Percentiles rank a stretch among this genome's conserved stretches.
phyloP scores from a whole-genome alignment of 2,797 vertebrate species.

The Intellagama lesueurii region DNA sequence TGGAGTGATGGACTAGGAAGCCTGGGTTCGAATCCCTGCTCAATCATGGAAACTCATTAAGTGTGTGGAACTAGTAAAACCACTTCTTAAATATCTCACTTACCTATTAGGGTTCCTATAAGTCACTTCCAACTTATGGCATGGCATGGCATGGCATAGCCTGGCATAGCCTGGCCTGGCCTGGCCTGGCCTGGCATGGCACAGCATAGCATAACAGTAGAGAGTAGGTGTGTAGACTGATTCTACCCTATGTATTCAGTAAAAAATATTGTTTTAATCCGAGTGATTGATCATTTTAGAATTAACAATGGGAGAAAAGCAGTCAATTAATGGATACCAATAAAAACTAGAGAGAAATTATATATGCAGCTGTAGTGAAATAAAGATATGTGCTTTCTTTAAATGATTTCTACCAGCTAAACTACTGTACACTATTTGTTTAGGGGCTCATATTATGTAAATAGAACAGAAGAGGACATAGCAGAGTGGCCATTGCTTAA shows the following conservation, averaged over 20 bases:
- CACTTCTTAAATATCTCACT: too few species aligned
- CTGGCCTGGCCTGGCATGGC: too few species aligned
- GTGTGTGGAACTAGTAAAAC: too few species aligned
- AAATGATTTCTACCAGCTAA: neutral
- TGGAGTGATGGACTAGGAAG: too few species aligned
- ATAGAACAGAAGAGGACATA: neutral
- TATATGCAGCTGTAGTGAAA: neutral
- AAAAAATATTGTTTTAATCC: slow-evolving; percentile 48
- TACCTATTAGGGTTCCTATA: too few species aligned
- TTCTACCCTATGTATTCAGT: slow-evolving; percentile 18
- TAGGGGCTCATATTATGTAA: neutral
- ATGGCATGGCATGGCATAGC: too few species aligned
- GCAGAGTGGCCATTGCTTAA: neutral
- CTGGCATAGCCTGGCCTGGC: too few species aligned
- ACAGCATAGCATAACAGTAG: too few species aligned
- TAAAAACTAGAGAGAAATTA: slow-evolving; percentile 55
- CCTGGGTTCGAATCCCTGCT: too few species aligned
- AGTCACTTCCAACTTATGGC: too few species aligned
- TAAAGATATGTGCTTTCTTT: slow-evolving; percentile 30
- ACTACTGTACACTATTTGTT: neutral
- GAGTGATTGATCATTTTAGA: slow-evolving; percentile 40
- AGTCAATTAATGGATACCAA: slow-evolving; percentile 42
- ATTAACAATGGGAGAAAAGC: slow-evolving; percentile 17
- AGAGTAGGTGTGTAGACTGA: slow-evolving; percentile 25
- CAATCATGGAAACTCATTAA: too few species aligned